These are phyloP conservation scores for Thunnus thynnus DNA, from an alignment of 2,113 vertebrate genomes.

Conservation along the genomic window DNA sequence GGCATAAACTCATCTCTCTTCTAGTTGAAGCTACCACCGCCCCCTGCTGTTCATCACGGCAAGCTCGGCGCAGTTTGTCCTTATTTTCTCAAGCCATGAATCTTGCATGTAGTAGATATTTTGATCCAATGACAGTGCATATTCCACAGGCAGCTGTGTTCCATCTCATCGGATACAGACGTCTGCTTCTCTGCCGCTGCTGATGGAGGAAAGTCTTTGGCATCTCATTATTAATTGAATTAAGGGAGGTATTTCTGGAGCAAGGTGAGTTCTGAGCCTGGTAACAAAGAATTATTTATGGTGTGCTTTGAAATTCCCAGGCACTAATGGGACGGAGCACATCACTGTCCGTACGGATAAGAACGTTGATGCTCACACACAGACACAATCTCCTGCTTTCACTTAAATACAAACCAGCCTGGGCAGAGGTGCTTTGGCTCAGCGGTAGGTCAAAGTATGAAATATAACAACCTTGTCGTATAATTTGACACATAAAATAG, in stretches of 20 bases:
- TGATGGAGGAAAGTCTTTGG: conserved; percentile 38
- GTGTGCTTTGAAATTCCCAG: conserved; percentile 52
- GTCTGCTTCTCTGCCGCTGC: conserved; percentile 41
- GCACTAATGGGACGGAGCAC: conserved; percentile 63
- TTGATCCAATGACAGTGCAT: conserved; percentile 68
- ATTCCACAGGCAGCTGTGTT: conserved; percentile 33
- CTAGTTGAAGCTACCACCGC: background rate
- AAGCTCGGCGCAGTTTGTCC: conserved; percentile 32
- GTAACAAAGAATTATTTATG: conserved; percentile 74
- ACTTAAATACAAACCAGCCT: conserved; percentile 37
- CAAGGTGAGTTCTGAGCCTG: conserved; percentile 66
- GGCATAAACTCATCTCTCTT: conserved; percentile 14
- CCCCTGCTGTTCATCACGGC: conserved; percentile 34
- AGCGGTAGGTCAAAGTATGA: background rate
- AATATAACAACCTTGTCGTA: background rate
- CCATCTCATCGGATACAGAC: conserved; percentile 25
- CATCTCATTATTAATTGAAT: conserved; percentile 78
- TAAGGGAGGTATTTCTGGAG: conserved; percentile 67
- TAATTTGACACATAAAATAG: background rate
- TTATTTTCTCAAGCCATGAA: conserved; percentile 52
- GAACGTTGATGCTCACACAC: conserved; percentile 14
- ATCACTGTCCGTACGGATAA: conserved; percentile 61
- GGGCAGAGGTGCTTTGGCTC: conserved; percentile 6
- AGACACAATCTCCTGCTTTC: background rate
- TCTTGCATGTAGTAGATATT: conserved; percentile 60